Base-by-base conservation (phyloP, 1,140 invertebrate species). In the Diabrotica undecimpunctata region DNA sequence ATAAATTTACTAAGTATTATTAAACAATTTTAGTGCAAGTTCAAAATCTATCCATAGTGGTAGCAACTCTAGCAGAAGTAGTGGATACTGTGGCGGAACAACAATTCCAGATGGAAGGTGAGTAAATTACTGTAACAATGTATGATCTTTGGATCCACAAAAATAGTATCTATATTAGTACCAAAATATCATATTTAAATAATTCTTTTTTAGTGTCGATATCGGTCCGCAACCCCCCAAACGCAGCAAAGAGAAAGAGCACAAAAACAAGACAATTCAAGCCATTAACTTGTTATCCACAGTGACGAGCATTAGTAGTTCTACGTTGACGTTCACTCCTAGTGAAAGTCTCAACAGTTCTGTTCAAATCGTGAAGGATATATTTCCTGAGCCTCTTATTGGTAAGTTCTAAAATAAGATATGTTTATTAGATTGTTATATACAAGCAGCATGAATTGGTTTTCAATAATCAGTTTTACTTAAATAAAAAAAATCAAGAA, bases 41-140 rank as follows among this genome's bases (percentile, higher is more conserved):
- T 91, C 89, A 8, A 89, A 90, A 73, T 91, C 89, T 11, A 86
- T 86, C 5, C 85, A 89, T 68, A 92, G 88, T 68, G 87, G 85
- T 12, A 90, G 88, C 73, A 86, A 88, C 72, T 91, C 89, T 0
- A 90, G 88, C 66, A 85, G 88, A 61, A 91, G 90, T 78, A 92
- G 89, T 75, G 90, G 89, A 35, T 92, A 91, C 82, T 85, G 88
- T 52, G 88, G 86, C 84, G 71, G 82, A 7, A 61, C 66, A 35
- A 83, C 62, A 10, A 25, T 25, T 83, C 83, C 5, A 83, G 66
- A 71, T 61, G 70, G 64, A 58, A 74, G 72, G 74, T 74, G 71
- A 69, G 8, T 6, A n/a, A 46, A 46, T 25, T 25, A 25, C 4
- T 25, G 25, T 25, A 25, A 25, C 25, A 25, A 4, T 25, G 25